Evolutionary conservation across 2,888 invertebrate species (phyloP).

Genomic region (Drosophila birchii): DNA sequence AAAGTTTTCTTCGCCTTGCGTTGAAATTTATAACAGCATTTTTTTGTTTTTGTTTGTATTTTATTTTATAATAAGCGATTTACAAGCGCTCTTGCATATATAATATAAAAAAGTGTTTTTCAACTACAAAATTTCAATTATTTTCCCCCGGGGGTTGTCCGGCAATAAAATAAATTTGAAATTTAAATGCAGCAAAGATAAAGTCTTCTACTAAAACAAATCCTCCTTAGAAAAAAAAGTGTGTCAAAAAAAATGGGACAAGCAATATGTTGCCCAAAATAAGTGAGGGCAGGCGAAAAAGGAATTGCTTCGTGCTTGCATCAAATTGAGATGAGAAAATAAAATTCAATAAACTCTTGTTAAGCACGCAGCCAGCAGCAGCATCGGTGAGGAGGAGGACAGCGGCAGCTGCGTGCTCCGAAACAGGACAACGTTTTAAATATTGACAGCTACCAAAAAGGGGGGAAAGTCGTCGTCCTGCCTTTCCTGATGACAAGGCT

Average conservation of each 20-base stretch:
- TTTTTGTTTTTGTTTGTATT: conserved; percentile 1
- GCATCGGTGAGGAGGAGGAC: conserved; percentile 13
- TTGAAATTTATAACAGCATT: conserved; percentile 62
- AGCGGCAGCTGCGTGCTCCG: conserved; percentile 49
- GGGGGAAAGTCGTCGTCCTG: conserved; percentile 6
- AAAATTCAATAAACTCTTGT: conserved; percentile 81
- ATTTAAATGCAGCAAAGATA: conserved; percentile 70
- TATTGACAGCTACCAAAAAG: conserved; percentile 65
- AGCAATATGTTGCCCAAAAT: conserved; percentile 68
- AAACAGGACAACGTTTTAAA: conserved; percentile 77
- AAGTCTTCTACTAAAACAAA: background rate
- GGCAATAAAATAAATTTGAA: conserved; percentile 77
- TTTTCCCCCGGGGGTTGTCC: conserved; percentile 44
- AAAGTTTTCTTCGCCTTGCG: conserved; percentile 60
- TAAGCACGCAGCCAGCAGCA: conserved; percentile 67
- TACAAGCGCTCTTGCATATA: conserved; percentile 57
- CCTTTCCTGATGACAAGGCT: conserved; percentile 39
- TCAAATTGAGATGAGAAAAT: conserved; percentile 80
- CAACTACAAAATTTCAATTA: conserved; percentile 79
- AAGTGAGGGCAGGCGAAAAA: conserved; percentile 36
- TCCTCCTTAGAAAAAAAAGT: conserved; percentile 5
- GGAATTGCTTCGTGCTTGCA: conserved; percentile 46
- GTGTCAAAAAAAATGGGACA: conserved; percentile 52
- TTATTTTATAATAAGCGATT: conserved; percentile 72
- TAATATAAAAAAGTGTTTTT: conserved; percentile 61